Base-by-base conservation (phyloP, 2,888 invertebrate species). In the Limnephilus marmoratus region DNA sequence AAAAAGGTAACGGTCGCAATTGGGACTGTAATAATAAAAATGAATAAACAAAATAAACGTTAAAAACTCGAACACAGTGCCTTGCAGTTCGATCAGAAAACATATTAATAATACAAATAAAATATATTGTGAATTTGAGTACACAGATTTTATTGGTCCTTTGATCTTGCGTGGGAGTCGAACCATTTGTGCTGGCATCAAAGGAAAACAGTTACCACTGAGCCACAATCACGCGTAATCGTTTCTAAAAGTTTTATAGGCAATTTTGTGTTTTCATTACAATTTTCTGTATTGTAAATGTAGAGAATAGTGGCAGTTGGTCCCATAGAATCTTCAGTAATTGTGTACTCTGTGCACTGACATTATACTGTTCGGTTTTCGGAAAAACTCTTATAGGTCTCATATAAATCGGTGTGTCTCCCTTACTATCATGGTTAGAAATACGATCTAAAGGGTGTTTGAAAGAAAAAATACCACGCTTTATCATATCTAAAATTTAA, bases 181-280 rank as follows among this genome's bases (percentile, higher is more conserved):
- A 34, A 24, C 1, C 34, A 83, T 37, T 31, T 83, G 31, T 31
- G 24, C 34, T 37, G 15, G 24, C 18, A 13, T 24, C 34, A 24
- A 41, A 34, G 37, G 37, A 83, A 37, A 68, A 9, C 37, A 37
- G 18, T 68, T 68, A 37, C 83, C 3, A 2, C 15, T 24, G 37
- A 41, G 83, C 37, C 83, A 34, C 83, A 12, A 83, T 24, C 83
- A 15, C 31, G 0, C 37, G 9, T 68, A 68, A 68, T 68, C 24
- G 68, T 68, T 41, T 83, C 83, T 83, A 37, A 24, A 18, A 37
- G 24, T 37, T 83, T 83, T 83, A 83, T 41, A 37, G 34, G 18
- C 83, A 83, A 37, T 83, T 83, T 83, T 24, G 41, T 18, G 24
- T 37, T 83, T 83, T 83, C 83, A 83, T 83, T 83, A 15, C 37